These are phyloP conservation scores for Mixornis gularis DNA, from an alignment of 2,113 vertebrate genomes.

Conservation along the genomic window DNA sequence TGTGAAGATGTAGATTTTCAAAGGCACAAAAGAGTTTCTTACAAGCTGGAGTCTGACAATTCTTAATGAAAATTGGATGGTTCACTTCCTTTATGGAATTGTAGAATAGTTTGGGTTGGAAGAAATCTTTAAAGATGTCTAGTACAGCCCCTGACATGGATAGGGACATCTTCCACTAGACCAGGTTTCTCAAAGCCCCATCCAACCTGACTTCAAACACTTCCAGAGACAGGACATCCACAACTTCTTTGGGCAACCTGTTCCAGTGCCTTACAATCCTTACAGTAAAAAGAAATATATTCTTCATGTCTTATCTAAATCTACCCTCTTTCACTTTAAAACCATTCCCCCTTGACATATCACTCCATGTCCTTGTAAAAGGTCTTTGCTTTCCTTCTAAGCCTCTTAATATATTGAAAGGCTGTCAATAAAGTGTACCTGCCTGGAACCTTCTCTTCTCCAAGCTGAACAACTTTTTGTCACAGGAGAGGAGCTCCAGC, in stretches of 20 bases:
- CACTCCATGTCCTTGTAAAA: neutral
- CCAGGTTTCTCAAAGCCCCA: neutral
- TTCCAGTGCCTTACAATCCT: neutral
- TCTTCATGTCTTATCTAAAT: neutral
- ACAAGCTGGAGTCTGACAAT: neutral
- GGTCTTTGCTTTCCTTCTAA: neutral
- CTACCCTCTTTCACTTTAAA: neutral
- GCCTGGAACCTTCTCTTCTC: neutral
- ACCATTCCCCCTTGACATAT: neutral
- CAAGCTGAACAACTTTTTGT: neutral
- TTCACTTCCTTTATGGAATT: neutral
- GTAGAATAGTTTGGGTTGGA: neutral
- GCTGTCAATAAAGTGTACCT: neutral
- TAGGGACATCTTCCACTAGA: neutral
- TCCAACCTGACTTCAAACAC: neutral
- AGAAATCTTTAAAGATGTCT: neutral
- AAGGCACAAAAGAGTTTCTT: neutral
- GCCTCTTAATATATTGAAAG: neutral
- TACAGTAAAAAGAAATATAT: neutral
- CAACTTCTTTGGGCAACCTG: neutral
- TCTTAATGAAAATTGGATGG: neutral
- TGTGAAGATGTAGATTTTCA: neutral
- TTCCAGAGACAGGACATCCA: rapidly evolving
- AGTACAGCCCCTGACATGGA: rapidly evolving
- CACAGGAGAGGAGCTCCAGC: neutral